These are phyloP conservation scores for Triplophysa siluroides DNA, from an alignment of 2,113 vertebrate species.

Conservation along the genomic window DNA sequence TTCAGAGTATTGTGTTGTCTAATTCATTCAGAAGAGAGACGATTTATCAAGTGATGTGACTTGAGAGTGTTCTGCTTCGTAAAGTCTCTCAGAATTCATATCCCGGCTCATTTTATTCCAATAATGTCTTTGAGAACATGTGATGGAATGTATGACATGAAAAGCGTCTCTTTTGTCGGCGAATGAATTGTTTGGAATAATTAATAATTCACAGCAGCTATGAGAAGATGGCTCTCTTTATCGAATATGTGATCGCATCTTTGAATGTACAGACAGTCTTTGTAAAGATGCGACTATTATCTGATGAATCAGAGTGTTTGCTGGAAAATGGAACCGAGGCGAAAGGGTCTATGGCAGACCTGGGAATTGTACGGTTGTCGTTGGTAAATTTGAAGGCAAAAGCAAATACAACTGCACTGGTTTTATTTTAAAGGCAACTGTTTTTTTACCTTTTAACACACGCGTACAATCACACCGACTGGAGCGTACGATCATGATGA, in stretches of 20 bases:
- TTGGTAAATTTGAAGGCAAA: too few species aligned
- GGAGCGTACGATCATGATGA: too few species aligned
- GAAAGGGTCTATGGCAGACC: not conserved
- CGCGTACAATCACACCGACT: too few species aligned
- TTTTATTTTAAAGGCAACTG: too few species aligned
- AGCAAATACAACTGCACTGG: too few species aligned
- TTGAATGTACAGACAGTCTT: not conserved
- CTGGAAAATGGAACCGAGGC: constrained; percentile 15
- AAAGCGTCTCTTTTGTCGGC: not conserved
- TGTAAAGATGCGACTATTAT: constrained; percentile 16
- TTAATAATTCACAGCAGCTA: constrained; percentile 16
- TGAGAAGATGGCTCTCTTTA: constrained; percentile 11
- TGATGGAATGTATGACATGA: constrained; percentile 24
- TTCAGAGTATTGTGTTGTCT: constrained; percentile 59
- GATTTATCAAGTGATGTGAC: constrained; percentile 58
- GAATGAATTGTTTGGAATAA: constrained; percentile 19
- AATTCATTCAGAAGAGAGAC: constrained; percentile 63
- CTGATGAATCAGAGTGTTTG: not conserved
- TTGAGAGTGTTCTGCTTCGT: constrained; percentile 50
- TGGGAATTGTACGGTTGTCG: too few species aligned
- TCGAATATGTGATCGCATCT: constrained; percentile 21
- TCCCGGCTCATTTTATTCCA: constrained; percentile 33
- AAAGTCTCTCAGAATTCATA: constrained; percentile 21
- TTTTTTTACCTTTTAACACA: too few species aligned
- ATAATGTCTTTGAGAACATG: constrained; percentile 8